Conservation (phyloP, 1,140 invertebrate species). For the Ceratina japonica region DNA sequence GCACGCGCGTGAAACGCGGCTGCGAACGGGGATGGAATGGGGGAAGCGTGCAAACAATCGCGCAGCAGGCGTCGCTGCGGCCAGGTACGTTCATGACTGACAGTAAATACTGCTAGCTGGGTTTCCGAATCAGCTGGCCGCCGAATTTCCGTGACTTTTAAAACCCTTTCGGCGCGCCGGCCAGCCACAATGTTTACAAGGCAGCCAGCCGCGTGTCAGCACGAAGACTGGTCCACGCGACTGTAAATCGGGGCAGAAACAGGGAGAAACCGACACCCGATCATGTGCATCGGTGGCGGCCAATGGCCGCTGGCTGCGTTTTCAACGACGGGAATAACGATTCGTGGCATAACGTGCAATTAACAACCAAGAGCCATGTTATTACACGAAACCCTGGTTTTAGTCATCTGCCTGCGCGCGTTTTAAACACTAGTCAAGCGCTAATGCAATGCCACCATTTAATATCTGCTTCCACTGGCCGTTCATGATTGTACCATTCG, state of each 20-base stretch:
- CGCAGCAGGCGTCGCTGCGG: not conserved
- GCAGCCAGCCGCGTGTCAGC: not conserved
- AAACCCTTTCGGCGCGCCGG: constrained; percentile 43
- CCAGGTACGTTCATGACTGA: constrained; percentile 17
- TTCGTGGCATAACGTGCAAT: constrained; percentile 60
- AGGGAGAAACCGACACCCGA: not conserved
- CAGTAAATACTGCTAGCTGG: constrained; percentile 23
- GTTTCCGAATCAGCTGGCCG: constrained; percentile 29
- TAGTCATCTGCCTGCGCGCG: not conserved
- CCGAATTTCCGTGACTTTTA: constrained; percentile 45
- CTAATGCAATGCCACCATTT: constrained; percentile 42
- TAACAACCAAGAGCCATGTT: constrained; percentile 58
- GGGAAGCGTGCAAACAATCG: constrained; percentile 35
- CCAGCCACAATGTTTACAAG: constrained; percentile 48
- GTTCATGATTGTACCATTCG: not conserved
- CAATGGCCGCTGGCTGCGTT: constrained; percentile 36
- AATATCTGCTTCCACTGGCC: constrained; percentile 18
- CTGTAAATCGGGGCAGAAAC: constrained; percentile 37
- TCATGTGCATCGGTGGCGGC: not conserved
- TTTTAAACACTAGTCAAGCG: constrained; percentile 39
- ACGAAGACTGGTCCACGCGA: not conserved
- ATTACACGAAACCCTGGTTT: constrained; percentile 18
- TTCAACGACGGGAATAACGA: constrained; percentile 30
- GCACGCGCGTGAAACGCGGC: not conserved
- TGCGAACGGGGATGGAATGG: not conserved